A percentile compares a stretch with the other conserved stretches of the same genome.
Evolutionary conservation across 2,888 invertebrate genomes (phyloP).

Genomic region (Himalopsyche japonica): DNA sequence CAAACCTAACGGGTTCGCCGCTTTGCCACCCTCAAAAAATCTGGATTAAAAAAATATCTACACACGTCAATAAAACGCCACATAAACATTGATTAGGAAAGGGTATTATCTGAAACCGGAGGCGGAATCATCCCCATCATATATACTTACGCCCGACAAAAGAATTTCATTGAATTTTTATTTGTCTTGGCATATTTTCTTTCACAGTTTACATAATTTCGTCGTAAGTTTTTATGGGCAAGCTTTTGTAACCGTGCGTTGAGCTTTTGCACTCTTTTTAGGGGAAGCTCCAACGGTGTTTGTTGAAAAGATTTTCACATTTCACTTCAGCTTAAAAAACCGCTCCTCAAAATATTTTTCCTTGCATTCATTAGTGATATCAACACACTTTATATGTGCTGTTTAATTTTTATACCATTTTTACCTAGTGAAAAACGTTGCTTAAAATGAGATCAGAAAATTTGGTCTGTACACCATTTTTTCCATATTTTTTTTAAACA

Average conservation of each 20-base stretch:
- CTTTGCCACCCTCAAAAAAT: conserved; percentile 13
- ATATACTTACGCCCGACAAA: conserved; percentile 11
- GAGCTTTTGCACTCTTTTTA: neutral
- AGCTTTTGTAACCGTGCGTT: conserved; percentile 28
- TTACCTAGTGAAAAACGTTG: too few species aligned
- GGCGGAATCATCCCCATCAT: conserved; percentile 13
- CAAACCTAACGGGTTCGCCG: conserved; percentile 7
- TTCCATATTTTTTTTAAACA: too few species aligned
- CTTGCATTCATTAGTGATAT: too few species aligned
- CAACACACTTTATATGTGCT: too few species aligned
- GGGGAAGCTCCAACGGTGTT: conserved; percentile 13
- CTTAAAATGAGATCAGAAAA: too few species aligned
- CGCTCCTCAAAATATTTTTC: neutral
- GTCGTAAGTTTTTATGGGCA: conserved; percentile 36
- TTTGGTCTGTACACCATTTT: too few species aligned
- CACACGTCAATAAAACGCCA: conserved; percentile 36
- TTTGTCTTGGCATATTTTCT: conserved; percentile 40
- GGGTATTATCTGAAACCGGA: conserved; percentile 10
- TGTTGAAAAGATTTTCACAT: conserved; percentile 30
- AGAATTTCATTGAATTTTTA: conserved; percentile 41
- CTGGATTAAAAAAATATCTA: conserved; percentile 37
- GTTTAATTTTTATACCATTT: too few species aligned
- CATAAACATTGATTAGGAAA: conserved; percentile 41
- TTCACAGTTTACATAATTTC: conserved; percentile 40
- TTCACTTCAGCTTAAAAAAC: conserved; percentile 9